phyloP scores from a whole-genome alignment of 2,888 invertebrate species.

The Euspilapteryx auroguttella region DNA sequence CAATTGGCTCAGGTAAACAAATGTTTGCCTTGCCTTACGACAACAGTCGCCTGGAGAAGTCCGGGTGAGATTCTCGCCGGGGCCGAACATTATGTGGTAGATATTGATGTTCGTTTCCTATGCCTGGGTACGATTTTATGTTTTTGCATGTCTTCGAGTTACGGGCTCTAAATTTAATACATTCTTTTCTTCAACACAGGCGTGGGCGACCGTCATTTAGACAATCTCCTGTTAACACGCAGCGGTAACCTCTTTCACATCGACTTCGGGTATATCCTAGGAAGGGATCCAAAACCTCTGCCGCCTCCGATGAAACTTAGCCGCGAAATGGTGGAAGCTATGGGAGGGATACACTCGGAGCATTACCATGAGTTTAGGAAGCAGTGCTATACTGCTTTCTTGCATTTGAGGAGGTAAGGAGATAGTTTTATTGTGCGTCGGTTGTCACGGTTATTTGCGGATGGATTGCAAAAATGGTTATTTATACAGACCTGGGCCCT shows the following conservation, averaged over 20 bases:
- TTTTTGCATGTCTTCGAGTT: too few relatives aligned
- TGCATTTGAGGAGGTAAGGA: conserved; percentile 82
- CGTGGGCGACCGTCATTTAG: conserved; percentile 96
- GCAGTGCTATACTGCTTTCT: conserved; percentile 93
- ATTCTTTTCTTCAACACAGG: too few relatives aligned
- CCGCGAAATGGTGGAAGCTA: conserved; percentile 98
- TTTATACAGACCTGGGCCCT: too few relatives aligned
- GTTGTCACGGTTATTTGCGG: neutral
- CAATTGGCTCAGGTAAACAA: too few relatives aligned
- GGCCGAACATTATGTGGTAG: too few relatives aligned
- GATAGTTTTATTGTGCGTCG: neutral
- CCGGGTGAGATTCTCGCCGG: too few relatives aligned
- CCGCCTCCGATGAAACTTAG: conserved; percentile 99
- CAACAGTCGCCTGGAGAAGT: too few relatives aligned
- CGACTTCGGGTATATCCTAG: conserved; percentile 97
- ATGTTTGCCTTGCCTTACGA: too few relatives aligned
- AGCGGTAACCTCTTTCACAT: conserved; percentile 94
- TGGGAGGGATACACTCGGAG: conserved; percentile 90
- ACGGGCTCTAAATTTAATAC: too few relatives aligned
- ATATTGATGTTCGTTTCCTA: too few relatives aligned
- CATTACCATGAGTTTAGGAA: conserved; percentile 94
- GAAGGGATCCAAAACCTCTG: conserved; percentile 96
- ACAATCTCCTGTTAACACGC: conserved; percentile 91
- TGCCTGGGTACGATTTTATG: too few relatives aligned
- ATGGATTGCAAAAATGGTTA: too few relatives aligned